These are phyloP conservation scores for Prenolepis imparis DNA, from an alignment of 2,888 invertebrate genomes.

Conservation along the genomic window DNA sequence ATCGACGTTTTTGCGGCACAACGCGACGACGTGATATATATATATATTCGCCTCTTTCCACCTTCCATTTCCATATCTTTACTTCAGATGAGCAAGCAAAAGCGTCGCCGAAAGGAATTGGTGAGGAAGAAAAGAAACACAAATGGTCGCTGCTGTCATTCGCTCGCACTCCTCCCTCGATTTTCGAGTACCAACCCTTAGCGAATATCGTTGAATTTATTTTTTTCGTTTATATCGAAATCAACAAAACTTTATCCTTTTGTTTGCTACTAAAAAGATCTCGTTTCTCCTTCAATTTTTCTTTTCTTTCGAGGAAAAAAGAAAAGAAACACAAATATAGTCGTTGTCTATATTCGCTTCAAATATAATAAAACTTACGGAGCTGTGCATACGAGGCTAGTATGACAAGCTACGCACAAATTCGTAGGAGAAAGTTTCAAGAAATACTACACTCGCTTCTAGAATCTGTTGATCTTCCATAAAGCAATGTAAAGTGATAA, in stretches of 20 bases:
- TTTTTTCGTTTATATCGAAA: constrained; percentile 71
- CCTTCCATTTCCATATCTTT: constrained; percentile 51
- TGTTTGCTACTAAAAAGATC: constrained; percentile 55
- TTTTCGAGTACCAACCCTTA: constrained; percentile 45
- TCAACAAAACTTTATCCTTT: constrained; percentile 69
- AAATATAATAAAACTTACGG: constrained; percentile 8
- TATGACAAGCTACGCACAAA: neutral
- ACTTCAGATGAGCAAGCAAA: constrained; percentile 56
- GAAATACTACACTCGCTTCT: neutral
- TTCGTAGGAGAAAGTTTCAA: neutral
- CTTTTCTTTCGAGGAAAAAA: neutral
- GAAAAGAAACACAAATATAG: neutral
- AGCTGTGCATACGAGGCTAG: neutral
- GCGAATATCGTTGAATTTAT: constrained; percentile 74
- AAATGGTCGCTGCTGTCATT: constrained; percentile 31
- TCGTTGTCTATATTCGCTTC: neutral
- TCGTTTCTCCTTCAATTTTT: constrained; percentile 27
- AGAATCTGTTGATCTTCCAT: neutral
- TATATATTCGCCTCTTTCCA: constrained; percentile 1
- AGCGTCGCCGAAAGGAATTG: constrained; percentile 40
- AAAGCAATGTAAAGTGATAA: neutral
- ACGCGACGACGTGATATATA: neutral
- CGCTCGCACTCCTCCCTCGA: constrained; percentile 33
- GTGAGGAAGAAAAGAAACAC: constrained; percentile 35
- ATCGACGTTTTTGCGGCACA: constrained; percentile 27